phyloP scores from a whole-genome alignment of 2,797 vertebrate species.

The Chloroceryle amazona region DNA sequence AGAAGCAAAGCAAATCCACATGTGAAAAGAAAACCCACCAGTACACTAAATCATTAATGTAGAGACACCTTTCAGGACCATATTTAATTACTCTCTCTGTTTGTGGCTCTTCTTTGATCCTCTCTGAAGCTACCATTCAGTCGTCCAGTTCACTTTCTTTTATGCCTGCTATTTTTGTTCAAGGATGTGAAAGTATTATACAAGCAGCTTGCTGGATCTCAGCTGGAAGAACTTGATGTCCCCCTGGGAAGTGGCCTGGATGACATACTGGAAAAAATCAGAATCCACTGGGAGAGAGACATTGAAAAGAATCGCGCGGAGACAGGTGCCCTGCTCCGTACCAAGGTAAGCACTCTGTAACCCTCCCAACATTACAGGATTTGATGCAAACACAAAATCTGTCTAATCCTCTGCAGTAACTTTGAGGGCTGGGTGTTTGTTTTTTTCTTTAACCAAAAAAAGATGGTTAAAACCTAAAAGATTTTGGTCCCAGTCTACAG shows the following conservation, averaged over 20 bases:
- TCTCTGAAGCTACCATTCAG: not conserved
- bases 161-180: not conserved
- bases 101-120: not conserved
- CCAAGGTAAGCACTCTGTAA: slow-evolving; percentile 83
- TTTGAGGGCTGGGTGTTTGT: not conserved
- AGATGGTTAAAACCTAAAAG: not conserved
- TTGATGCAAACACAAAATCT: not conserved
- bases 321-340: slow-evolving; percentile 86
- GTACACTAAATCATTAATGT: not conserved
- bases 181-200: slow-evolving; percentile 92
- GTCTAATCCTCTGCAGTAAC: not conserved
- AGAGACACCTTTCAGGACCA: not conserved
- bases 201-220: slow-evolving; percentile 88
- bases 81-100: not conserved
- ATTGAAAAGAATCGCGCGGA: slow-evolving; percentile 89
- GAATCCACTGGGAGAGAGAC: slow-evolving; percentile 92
- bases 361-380: not conserved
- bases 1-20: not conserved
- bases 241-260: slow-evolving; percentile 89
- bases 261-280: slow-evolving; percentile 90
- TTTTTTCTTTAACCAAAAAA: not conserved
- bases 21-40: not conserved
- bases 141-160: not conserved
- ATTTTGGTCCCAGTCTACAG: not conserved
- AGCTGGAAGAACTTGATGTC: slow-evolving; percentile 87